Base-by-base conservation (phyloP, 2,113 vertebrate genomes). In the Jacana jacana region DNA sequence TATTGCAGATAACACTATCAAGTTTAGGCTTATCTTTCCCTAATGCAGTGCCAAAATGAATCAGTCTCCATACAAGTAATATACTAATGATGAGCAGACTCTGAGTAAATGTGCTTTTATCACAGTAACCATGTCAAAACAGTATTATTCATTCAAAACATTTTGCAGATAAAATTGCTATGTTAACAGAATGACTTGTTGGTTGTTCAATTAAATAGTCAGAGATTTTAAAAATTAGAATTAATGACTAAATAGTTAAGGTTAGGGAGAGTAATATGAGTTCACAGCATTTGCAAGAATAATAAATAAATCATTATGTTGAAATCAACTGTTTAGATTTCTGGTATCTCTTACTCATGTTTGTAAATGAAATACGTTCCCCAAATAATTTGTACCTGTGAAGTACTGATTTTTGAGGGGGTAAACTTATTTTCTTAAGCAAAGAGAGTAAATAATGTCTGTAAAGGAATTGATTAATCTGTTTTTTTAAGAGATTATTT, bases 91-190 rank as follows among this genome's bases (percentile, higher is more conserved):
- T 4, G 7, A 79, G 15, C 64, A 91, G 52, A 65, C 40, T 72
- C 46, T 24, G 22, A 89, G 63, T 46, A 88, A 92, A 85, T 88
- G 73, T 1, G 33, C 58, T 73, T 94, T 94, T 88, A 93, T 86
- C 37, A 66, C 49, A 80, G 54, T 94, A 77, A 75, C 48, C 77
- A 28, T 89, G 71, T 91, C 91, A 89, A 89, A 94, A 80, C 19
- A 61, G 24, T 54, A 91, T 85, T 93, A 92, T 58, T 77, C 65
- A 92, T 89, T 89, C 66, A 73, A 85, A 95, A 84, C 20, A 48
- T 46, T 89, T 92, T 93, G 52, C 40, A 84, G 75, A 81, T 91
- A 88, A 91, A 95, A 89, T 61, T 76, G 9, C 44, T 76, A 11
- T 76, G 37, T 87, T 91, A 88, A 89, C 7, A 19, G 61, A 81